Conservation (phyloP, 2,888 invertebrate species). For the Cynaeus angustus region DNA sequence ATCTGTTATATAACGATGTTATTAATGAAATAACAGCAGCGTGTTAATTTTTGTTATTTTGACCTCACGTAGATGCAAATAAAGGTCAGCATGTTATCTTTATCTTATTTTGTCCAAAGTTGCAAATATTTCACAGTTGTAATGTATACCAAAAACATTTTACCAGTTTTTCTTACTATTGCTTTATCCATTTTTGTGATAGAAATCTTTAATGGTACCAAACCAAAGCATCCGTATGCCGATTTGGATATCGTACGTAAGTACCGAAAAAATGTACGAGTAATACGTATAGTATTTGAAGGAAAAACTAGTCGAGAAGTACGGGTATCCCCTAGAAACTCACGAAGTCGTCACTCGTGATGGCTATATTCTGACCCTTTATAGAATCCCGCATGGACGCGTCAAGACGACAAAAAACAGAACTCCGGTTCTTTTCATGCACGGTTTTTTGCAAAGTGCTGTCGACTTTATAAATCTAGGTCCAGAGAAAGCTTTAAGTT, state of each 20-base stretch:
- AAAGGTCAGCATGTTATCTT: neutral
- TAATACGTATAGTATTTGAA: slow-evolving; percentile 1
- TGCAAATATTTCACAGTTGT: neutral
- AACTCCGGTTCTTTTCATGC: slow-evolving; percentile 26
- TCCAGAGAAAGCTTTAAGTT: slow-evolving; percentile 54
- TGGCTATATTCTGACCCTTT: slow-evolving; percentile 52
- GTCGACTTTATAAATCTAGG: slow-evolving; percentile 56
- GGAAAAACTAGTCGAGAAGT: slow-evolving; percentile 36
- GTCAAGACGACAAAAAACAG: slow-evolving; percentile 16
- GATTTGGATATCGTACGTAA: slow-evolving; percentile 27
- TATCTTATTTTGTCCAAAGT: neutral
- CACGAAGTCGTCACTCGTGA: slow-evolving; percentile 53
- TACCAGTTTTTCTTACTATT: neutral
- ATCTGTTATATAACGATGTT: slow-evolving; percentile 68
- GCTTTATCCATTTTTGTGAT: neutral
- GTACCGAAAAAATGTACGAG: neutral
- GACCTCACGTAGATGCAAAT: neutral
- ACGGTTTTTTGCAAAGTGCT: slow-evolving; percentile 36
- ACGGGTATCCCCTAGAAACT: slow-evolving; percentile 50
- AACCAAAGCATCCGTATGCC: slow-evolving; percentile 30
- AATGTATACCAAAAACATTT: slow-evolving; percentile 20
- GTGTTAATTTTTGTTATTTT: neutral
- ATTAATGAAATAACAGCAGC: slow-evolving; percentile 22
- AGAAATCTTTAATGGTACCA: slow-evolving; percentile 15
- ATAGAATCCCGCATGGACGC: slow-evolving; percentile 51